phyloP scores from a whole-genome alignment of 2,888 invertebrate species.

The Crocallis elinguaria region DNA sequence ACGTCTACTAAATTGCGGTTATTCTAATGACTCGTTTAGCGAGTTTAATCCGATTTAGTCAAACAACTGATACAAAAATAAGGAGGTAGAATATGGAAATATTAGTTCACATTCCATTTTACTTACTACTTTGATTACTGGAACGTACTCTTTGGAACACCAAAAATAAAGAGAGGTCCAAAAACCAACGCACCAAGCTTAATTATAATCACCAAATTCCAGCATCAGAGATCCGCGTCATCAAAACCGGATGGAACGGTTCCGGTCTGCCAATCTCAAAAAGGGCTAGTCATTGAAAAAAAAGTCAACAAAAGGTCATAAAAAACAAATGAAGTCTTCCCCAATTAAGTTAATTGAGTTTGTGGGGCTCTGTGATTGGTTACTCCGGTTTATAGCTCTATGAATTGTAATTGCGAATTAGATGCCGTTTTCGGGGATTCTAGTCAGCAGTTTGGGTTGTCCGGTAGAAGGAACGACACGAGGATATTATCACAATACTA shows the following conservation, averaged over 20 bases:
- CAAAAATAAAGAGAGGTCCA: background rate
- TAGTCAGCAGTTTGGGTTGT: conserved; percentile 22
- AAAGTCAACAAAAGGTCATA: conserved; percentile 42
- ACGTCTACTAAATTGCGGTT: no score
- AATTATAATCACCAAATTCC: conserved; percentile 11
- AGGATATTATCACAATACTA: no score
- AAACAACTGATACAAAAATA: no score
- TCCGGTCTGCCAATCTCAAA: conserved; percentile 6
- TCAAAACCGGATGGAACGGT: conserved; percentile 8
- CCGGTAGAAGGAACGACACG: background rate
- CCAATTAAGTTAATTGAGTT: conserved; percentile 68
- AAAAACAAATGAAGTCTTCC: conserved; percentile 62
- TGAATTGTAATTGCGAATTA: conserved; percentile 67
- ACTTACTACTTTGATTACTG: no score
- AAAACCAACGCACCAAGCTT: conserved; percentile 1
- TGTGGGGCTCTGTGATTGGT: conserved; percentile 56
- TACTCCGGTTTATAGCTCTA: conserved; percentile 58
- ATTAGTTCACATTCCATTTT: no score
- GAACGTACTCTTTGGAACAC: background rate
- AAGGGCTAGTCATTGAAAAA: conserved; percentile 24
- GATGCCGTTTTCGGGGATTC: conserved; percentile 27
- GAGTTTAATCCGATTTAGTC: no score
- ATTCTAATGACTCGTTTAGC: no score
- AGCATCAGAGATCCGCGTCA: conserved; percentile 10
- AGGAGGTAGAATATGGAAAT: no score